These are phyloP conservation scores for Brachypalpus laphriformis DNA, from an alignment of 2,888 invertebrate genomes.

Conservation along the genomic window DNA sequence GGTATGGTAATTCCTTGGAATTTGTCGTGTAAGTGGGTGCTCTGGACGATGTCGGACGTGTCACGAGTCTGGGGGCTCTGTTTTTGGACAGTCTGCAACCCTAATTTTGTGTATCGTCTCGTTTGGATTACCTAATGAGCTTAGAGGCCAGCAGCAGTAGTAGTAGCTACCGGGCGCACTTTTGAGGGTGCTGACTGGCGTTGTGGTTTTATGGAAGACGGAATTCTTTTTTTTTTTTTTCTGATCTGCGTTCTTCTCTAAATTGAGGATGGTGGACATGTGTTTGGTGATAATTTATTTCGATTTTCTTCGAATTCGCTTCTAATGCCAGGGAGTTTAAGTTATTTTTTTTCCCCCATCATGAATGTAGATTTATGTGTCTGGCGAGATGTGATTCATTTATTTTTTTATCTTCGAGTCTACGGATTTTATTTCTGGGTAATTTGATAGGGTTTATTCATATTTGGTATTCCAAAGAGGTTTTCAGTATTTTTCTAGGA, in stretches of 20 bases:
- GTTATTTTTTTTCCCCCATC: slow-evolving; percentile 12
- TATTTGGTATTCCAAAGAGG: slow-evolving; percentile 25
- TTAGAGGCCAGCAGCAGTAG: slow-evolving; percentile 14
- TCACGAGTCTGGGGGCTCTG: slow-evolving; percentile 9
- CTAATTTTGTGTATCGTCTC: slow-evolving; percentile 52
- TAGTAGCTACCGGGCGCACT: slow-evolving; percentile 42
- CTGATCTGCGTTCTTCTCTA: background rate
- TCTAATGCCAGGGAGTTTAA: slow-evolving; percentile 19
- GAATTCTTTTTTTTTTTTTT: background rate
- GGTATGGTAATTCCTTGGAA: slow-evolving; percentile 59
- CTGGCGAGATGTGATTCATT: slow-evolving; percentile 56
- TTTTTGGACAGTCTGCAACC: slow-evolving; percentile 47
- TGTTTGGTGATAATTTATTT: slow-evolving; percentile 63
- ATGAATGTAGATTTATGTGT: slow-evolving; percentile 57
- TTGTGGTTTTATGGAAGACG: background rate
- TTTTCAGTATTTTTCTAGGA: background rate
- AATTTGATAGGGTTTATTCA: slow-evolving; percentile 44
- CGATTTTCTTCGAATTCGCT: slow-evolving; percentile 62
- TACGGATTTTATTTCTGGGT: slow-evolving; percentile 11
- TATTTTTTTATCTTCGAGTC: slow-evolving; percentile 3
- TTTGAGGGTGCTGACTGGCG: slow-evolving; percentile 31
- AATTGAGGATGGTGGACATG: slow-evolving; percentile 43
- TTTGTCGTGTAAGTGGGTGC: slow-evolving; percentile 43
- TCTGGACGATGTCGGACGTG: slow-evolving; percentile 47
- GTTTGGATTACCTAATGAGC: slow-evolving; percentile 68